Percentiles rank a stretch among this genome's conserved stretches.
These are phyloP conservation scores for Aeoliscus strigatus DNA, from an alignment of 2,797 vertebrate genomes.

Conservation along the genomic window DNA sequence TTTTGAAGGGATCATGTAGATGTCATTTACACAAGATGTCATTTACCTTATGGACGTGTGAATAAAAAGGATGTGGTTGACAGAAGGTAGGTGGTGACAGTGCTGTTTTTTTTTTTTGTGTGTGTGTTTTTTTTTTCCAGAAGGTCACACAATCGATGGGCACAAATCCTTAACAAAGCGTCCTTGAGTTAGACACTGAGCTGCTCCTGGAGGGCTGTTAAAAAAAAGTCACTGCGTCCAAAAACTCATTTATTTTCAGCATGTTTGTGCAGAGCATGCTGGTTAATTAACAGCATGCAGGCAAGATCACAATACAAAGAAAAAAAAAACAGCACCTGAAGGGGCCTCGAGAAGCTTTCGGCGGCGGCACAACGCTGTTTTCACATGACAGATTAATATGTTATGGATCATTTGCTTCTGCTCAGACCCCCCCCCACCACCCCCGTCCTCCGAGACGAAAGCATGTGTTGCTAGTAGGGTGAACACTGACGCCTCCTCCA, in stretches of 20 bases:
- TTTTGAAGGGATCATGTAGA: constrained; percentile 45
- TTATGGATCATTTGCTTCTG: constrained; percentile 87
- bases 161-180: constrained; percentile 46
- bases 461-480: constrained; percentile 70
- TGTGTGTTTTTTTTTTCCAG: no score
- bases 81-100: constrained; percentile 23
- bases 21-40: constrained; percentile 38
- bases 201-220: constrained; percentile 3
- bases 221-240: no score
- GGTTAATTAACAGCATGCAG: no score
- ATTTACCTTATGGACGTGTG: constrained; percentile 35
- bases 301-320: no score
- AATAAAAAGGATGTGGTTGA: constrained; percentile 17
- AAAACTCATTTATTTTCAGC: no score
- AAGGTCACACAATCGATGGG: constrained; percentile 53
- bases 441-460: constrained; percentile 49
- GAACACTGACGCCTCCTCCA: constrained; percentile 65
- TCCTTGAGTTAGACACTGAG: constrained; percentile 44
- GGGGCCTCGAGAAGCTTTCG: constrained; percentile 70
- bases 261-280: no score
- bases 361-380: constrained; percentile 68
- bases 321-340: constrained; percentile 76
- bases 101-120: constrained; percentile 24
- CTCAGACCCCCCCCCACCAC: constrained; percentile 22
- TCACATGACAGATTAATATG: constrained; percentile 86